Evolutionary conservation across 2,888 invertebrate species (phyloP).

Genomic region (Mythimna albipuncta): DNA sequence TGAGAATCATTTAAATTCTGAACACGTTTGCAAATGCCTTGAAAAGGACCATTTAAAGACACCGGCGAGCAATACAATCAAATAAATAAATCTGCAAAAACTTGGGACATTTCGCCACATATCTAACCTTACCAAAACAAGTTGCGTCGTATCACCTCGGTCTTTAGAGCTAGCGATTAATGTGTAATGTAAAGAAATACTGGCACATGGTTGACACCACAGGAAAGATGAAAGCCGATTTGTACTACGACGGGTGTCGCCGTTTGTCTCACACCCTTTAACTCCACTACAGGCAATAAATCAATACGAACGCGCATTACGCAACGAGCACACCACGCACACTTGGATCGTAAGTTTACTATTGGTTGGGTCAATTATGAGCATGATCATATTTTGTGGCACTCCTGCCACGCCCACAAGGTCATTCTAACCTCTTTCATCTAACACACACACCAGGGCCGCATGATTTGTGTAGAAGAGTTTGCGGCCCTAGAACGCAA

Average conservation of each 20-base stretch:
- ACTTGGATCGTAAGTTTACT: too few relatives aligned
- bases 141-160: conserved; percentile 44
- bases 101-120: conserved; percentile 57
- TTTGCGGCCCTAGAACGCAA: too few relatives aligned
- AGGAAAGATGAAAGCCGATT: too few relatives aligned
- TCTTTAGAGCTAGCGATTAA: conserved; percentile 39
- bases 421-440: background rate
- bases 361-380: too few relatives aligned
- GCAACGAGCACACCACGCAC: too few relatives aligned
- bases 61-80: conserved; percentile 56
- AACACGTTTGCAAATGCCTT: conserved; percentile 50
- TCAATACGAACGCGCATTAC: too few relatives aligned
- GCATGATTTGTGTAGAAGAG: too few relatives aligned
- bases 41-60: conserved; percentile 55
- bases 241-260: too few relatives aligned
- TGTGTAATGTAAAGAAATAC: conserved; percentile 19
- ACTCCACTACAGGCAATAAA: too few relatives aligned
- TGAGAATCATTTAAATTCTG: conserved; percentile 48
- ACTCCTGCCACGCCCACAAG: too few relatives aligned
- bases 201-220: conserved; percentile 3
- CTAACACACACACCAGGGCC: background rate
- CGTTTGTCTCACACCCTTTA: too few relatives aligned
- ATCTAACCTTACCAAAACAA: conserved; percentile 61
- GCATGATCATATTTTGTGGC: too few relatives aligned
- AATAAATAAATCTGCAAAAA: conserved; percentile 67